Base-by-base conservation (phyloP, 1,140 invertebrate genomes). In the Ectropis grisescens region DNA sequence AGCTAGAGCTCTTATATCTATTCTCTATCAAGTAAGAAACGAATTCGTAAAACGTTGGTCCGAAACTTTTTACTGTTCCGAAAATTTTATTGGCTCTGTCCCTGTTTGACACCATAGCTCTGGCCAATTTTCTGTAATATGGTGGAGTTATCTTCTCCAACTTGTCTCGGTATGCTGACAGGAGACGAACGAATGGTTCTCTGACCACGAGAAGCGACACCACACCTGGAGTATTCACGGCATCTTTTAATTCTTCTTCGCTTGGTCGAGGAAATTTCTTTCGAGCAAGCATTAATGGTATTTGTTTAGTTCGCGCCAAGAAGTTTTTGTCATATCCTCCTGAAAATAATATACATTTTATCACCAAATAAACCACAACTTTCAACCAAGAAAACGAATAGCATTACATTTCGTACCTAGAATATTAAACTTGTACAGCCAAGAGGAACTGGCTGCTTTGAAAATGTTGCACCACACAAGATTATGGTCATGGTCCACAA, bases 161-260 rank as follows among this genome's bases (percentile, higher is more conserved):
- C 82, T 98, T 98, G 68, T 97, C 96, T 41, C 92, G 85, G 70
- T 93, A 97, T 7, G 95, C 94, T 1, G 94, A 96, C 10, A 97
- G 64, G 1, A 97, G 80, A 36, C 96, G 85, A 61, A 97, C 95
- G 44, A 97, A 90, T 0, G 96, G 96, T 82, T 97, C 93, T 11
- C 96, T 84, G 0, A 95, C 95, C 42, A 97, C 92, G 11, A 97
- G 79, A 35, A 97, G 89, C 33, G 90, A 90, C 30, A 90, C 64
- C 0, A 85, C 82, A 2, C 79, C 83, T 0, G 83, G 79, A 13
- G 87, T 67, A 11, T 80, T 79, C 2, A 84, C 67, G 22, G 85
- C 64, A 13, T 72, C 71, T 32, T 43, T 37, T n/a, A 89, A 50
- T 48, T 88, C 85, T 2, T 79, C 59, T 5, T 85, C 58, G 16